Conservation (phyloP, 2,113 vertebrate genomes). For the Haemorhous mexicanus region DNA sequence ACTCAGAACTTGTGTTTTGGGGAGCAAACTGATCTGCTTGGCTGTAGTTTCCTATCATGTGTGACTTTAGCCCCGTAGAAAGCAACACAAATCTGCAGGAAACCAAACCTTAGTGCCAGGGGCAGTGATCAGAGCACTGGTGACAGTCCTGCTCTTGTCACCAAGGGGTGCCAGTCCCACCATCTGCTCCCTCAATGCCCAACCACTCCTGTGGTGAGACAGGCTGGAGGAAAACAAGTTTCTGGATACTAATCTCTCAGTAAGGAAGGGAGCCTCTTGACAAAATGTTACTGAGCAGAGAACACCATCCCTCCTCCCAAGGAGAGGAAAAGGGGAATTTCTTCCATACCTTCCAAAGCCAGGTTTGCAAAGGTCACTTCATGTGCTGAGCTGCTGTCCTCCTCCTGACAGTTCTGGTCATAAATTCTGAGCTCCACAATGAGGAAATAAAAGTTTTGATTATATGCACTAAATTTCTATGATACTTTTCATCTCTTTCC, state of each 20-base stretch:
- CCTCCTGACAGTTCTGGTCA: not conserved
- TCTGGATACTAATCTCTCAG: not conserved
- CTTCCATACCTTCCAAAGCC: not conserved
- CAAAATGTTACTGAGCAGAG: not conserved
- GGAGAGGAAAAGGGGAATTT: not conserved
- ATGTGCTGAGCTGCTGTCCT: not conserved
- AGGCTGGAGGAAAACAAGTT: not conserved
- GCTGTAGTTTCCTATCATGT: not conserved
- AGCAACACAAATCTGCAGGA: not conserved
- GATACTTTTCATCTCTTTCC: conserved; percentile 8
- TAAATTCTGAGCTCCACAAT: conserved; percentile 22
- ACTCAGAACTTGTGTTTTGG: not conserved
- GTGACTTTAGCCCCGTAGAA: not conserved
- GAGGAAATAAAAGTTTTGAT: conserved; percentile 47
- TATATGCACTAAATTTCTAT: conserved; percentile 39
- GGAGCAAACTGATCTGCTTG: not conserved
- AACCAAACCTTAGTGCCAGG: not conserved
- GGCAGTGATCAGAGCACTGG: not conserved
- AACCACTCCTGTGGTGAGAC: not conserved
- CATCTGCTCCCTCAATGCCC: not conserved
- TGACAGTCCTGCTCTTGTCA: not conserved
- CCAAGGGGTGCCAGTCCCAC: not conserved
- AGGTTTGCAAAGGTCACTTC: conserved; percentile 9
- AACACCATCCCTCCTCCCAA: not conserved
- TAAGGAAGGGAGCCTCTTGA: not conserved